A percentile compares a stretch with the other conserved stretches of the same genome.
phyloP scores from a whole-genome alignment of 2,888 invertebrate genomes.

The Polydrusus pterygomalis region DNA sequence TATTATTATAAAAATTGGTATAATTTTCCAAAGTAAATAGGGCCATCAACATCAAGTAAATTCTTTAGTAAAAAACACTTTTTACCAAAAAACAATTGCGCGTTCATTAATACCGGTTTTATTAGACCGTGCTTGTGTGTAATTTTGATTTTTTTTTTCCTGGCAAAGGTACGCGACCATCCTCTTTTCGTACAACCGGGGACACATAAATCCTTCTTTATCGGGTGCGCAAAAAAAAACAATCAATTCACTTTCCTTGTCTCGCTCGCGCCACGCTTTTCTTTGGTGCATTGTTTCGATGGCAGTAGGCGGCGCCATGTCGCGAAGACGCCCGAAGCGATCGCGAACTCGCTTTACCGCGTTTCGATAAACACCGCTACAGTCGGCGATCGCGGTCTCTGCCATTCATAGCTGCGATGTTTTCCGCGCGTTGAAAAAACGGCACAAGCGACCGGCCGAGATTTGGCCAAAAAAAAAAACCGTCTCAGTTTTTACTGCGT shows the following conservation, averaged over 20 bases:
- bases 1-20: no score
- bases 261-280: constrained; percentile 57
- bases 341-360: constrained; percentile 59
- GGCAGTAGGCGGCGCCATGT: constrained; percentile 59
- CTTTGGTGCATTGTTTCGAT: constrained; percentile 61
- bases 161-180: constrained; percentile 34
- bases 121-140: constrained; percentile 35
- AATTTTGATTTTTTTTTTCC: constrained; percentile 39
- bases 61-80: no score
- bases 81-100: background rate
- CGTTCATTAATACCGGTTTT: constrained; percentile 29
- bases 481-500: constrained; percentile 36
- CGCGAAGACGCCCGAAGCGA: constrained; percentile 59
- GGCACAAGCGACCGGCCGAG: constrained; percentile 54
- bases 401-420: constrained; percentile 58
- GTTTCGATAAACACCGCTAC: constrained; percentile 57
- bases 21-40: no score
- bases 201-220: constrained; percentile 52
- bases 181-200: constrained; percentile 39
- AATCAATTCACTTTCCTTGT: constrained; percentile 58
- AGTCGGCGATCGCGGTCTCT: constrained; percentile 56
- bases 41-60: no score
- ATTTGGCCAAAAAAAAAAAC: constrained; percentile 42
- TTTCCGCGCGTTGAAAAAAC: constrained; percentile 60
- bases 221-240: constrained; percentile 55